Evolutionary conservation across 64 coral and sea anemone genomes (phyloP).

Genomic region (Platygyra sinensis): DNA sequence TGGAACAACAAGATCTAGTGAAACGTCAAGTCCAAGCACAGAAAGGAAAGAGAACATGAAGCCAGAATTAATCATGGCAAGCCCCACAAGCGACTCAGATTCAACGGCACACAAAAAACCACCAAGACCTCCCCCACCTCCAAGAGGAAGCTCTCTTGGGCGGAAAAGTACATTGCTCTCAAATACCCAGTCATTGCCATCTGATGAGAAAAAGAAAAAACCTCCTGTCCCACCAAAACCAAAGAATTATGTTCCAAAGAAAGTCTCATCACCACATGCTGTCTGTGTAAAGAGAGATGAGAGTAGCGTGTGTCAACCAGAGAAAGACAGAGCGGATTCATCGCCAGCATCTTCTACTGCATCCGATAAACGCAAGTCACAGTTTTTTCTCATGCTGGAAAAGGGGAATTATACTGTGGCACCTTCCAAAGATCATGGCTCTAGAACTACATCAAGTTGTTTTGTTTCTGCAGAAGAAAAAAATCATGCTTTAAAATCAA

Average conservation of each 20-base stretch:
- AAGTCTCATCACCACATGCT: not conserved
- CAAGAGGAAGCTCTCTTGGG: conserved; percentile 22
- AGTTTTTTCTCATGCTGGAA: not conserved
- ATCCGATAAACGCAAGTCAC: not conserved
- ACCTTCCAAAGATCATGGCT: not conserved
- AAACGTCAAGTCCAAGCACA: not conserved
- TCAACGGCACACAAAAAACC: not conserved
- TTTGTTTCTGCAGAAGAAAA: not conserved
- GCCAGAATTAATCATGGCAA: not conserved
- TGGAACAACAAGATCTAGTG: not conserved
- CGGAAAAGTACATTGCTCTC: not conserved
- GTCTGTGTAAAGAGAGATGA: not conserved
- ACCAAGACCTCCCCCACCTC: conserved; percentile 27
- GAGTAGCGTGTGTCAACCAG: not conserved
- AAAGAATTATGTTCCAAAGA: conserved; percentile 37
- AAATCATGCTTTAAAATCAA: not conserved
- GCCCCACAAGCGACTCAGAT: not conserved
- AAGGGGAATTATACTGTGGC: not conserved
- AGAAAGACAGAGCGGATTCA: not conserved
- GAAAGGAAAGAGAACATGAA: conserved; percentile 3
- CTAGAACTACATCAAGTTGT: not conserved
- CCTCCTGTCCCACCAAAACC: conserved; percentile 37
- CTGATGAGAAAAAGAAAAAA: conserved; percentile 2
- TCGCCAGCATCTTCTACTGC: not conserved
- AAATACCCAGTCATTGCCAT: not conserved